A percentile compares a stretch with the other conserved stretches of the same genome.
These are phyloP conservation scores for Apostichopus leukothele DNA, from an alignment of 53 echinoderm and acorn worm species.

Conservation along the genomic window DNA sequence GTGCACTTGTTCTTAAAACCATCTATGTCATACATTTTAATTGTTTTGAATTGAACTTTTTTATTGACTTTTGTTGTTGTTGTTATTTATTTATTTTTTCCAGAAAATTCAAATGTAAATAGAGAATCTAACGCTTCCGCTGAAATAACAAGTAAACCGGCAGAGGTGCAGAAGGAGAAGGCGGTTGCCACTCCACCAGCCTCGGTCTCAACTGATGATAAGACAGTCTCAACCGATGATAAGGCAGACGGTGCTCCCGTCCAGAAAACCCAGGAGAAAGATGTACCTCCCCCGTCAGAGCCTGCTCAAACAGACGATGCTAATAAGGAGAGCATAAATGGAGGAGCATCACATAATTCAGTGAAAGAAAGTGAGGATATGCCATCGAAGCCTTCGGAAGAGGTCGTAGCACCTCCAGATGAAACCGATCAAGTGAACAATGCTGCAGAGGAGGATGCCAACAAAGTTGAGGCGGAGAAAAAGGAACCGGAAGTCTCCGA, in stretches of 20 bases:
- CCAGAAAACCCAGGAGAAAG: background rate
- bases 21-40: no score
- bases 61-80: background rate
- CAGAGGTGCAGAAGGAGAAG: background rate
- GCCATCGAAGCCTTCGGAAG: background rate
- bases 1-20: no score
- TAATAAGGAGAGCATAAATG: background rate
- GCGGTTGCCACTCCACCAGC: background rate
- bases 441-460: background rate
- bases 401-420: background rate
- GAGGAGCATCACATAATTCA: slow-evolving; percentile 3
- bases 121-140: slow-evolving; percentile 29
- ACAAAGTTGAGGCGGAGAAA: background rate
- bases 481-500: background rate
- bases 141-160: background rate
- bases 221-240: background rate
- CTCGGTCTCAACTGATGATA: background rate
- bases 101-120: slow-evolving; percentile 4
- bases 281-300: background rate
- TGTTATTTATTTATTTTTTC: background rate
- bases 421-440: background rate
- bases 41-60: no score
- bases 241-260: background rate
- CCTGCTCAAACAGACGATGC: slow-evolving; percentile 1
- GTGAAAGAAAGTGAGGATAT: slow-evolving; percentile 1